Evolutionary conservation across 2,888 invertebrate species (phyloP), one percentile per base, ranked within the genome.

Genomic region (Labia minor): DNA sequence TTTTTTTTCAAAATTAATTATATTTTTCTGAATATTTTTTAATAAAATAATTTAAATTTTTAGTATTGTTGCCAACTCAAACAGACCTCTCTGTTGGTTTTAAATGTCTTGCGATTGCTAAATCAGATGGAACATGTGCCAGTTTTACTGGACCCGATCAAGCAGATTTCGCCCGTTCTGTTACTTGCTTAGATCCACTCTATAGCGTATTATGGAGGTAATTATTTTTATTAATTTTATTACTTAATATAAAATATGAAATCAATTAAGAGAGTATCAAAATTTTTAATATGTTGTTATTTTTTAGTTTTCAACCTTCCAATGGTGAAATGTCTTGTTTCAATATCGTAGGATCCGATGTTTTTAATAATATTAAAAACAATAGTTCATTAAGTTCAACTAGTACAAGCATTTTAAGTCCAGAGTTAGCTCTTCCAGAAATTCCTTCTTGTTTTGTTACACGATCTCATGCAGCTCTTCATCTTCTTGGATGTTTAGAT

Each of bases 201-300:
- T 95, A 95, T 78, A 93, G 96, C 78, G 89, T 95, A 0, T 80
- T 98, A 1, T 98, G 97, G 97, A 90, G 92, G 72, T 97, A 88
- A 71, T 1, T 63, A 49, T 19, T 21, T 14, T 3, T 16, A 16
- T 61, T 26, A 26, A n/a, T 26, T 26, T 26, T 26, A 1, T 1
- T 2, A 0, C 3, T 1, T 19, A 19, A 6, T 14, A 8, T 49
- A 18, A 16, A 19, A 4, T 1, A 20, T 8, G 2, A 1, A 37
- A 65, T 14, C 3, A 37, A 1, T 37, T 33, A 19, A 11, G 4
- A 37, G 1, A n/a, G 18, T 10, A 14, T 64, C 65, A 19, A 37
- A 4, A 26, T 26, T 26, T 6, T 6, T 26, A 6, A 26, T 6
- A 26, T 26, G 26, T 26, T 26, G 3, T 26, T 26, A 26, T 26